Evolutionary conservation across 2,797 vertebrate genomes (phyloP).

Genomic region (Leontopithecus rosalia): DNA sequence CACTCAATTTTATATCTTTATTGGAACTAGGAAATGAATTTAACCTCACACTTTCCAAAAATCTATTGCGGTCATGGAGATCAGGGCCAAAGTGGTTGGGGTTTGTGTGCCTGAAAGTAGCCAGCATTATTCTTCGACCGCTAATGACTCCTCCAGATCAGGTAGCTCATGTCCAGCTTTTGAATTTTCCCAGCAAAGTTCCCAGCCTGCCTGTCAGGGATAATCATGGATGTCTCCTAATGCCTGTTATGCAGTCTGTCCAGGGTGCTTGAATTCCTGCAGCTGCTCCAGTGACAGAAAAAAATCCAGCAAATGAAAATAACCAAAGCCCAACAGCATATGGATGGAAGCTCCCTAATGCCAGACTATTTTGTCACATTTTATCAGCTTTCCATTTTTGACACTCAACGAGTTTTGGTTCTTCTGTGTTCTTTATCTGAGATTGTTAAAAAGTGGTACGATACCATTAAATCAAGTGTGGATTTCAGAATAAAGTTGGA

Average conservation of each 20-base stretch:
- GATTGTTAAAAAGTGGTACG: neutral
- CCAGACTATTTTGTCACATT: neutral
- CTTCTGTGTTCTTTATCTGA: neutral
- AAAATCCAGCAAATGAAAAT: neutral
- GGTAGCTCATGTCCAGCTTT: conserved; percentile 33
- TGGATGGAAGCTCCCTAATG: neutral
- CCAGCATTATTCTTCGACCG: neutral
- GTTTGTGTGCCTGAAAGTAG: conserved; percentile 15
- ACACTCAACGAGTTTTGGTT: neutral
- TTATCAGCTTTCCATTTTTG: neutral
- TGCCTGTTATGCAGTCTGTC: neutral
- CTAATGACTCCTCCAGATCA: conserved; percentile 62
- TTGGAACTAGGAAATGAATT: conserved; percentile 64
- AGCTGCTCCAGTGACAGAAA: neutral
- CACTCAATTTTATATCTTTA: conserved; percentile 56
- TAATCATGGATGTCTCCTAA: conserved; percentile 40
- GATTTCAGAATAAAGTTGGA: neutral
- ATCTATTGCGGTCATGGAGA: neutral
- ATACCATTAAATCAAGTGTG: neutral
- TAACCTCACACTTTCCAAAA: conserved; percentile 52
- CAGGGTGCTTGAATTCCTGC: neutral
- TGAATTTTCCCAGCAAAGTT: conserved; percentile 43
- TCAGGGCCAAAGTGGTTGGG: conserved; percentile 46
- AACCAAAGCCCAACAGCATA: neutral
- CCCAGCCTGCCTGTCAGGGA: conserved; percentile 47